phyloP scores from a whole-genome alignment of 2,113 vertebrate species.

The Rhabdornis inornatus region DNA sequence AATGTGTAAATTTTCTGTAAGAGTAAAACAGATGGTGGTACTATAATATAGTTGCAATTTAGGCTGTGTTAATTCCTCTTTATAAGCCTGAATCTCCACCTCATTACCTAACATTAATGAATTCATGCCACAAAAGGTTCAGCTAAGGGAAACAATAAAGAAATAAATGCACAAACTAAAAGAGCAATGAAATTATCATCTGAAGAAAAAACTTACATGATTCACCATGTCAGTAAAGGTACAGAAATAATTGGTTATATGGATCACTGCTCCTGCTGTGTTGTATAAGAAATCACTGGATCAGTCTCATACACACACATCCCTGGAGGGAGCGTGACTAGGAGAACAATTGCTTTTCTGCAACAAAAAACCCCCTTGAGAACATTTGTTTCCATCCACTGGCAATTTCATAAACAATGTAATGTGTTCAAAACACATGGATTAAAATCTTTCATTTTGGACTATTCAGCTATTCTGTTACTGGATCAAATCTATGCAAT shows the following conservation, averaged over 20 bases:
- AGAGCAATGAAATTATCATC: constrained; percentile 42
- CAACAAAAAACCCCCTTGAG: background rate
- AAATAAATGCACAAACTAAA: constrained; percentile 41
- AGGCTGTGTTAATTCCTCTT: constrained; percentile 57
- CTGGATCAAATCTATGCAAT: background rate
- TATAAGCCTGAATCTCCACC: constrained; percentile 53
- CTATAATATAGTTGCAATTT: constrained; percentile 34
- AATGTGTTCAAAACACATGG: background rate
- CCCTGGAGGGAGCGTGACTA: background rate
- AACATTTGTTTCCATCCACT: background rate
- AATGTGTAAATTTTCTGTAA: constrained; percentile 30
- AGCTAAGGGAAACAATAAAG: constrained; percentile 47
- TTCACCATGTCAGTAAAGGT: constrained; percentile 43
- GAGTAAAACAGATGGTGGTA: constrained; percentile 48
- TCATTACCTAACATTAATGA: constrained; percentile 70
- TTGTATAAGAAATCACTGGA: constrained; percentile 45
- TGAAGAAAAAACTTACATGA: constrained; percentile 38
- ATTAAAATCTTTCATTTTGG: background rate
- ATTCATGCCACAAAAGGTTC: constrained; percentile 47
- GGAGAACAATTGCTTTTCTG: constrained; percentile 12
- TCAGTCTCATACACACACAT: constrained; percentile 9
- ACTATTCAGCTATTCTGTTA: background rate
- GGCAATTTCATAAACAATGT: background rate
- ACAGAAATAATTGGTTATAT: constrained; percentile 57
- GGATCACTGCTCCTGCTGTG: constrained; percentile 49